phyloP scores from a whole-genome alignment of 1,140 invertebrate genomes.

The Atta colombica region DNA sequence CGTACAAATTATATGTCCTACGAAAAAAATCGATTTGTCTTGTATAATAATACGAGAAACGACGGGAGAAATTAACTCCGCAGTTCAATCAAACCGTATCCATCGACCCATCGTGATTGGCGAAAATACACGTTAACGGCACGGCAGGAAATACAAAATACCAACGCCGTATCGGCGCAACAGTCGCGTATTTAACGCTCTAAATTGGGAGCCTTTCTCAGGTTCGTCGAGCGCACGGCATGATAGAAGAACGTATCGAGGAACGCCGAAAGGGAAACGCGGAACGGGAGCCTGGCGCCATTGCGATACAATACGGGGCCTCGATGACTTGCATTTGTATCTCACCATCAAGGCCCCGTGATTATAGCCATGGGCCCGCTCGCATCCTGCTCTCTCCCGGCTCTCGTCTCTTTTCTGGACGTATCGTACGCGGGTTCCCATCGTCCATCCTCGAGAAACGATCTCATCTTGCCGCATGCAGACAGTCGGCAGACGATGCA shows the following conservation, averaged over 20 bases:
- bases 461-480: conserved; percentile 48
- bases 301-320: conserved; percentile 83
- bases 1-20: background rate
- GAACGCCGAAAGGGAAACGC: conserved; percentile 70
- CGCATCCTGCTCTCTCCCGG: conserved; percentile 60
- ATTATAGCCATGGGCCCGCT: conserved; percentile 80
- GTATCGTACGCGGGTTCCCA: conserved; percentile 63
- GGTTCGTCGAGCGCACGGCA: conserved; percentile 29
- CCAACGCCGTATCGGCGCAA: conserved; percentile 41
- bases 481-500: conserved; percentile 58
- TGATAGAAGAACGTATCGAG: conserved; percentile 68
- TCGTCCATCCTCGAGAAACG: conserved; percentile 62
- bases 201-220: conserved; percentile 53
- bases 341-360: conserved; percentile 78
- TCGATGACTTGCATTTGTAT: conserved; percentile 85
- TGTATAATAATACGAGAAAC: conserved; percentile 10
- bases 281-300: conserved; percentile 86
- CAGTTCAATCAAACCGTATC: conserved; percentile 17
- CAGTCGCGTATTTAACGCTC: conserved; percentile 55
- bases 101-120: conserved; percentile 48
- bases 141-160: conserved; percentile 50
- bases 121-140: conserved; percentile 31
- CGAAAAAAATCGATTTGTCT: conserved; percentile 1
- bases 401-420: conserved; percentile 22
- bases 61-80: conserved; percentile 36